Base-by-base conservation (phyloP, 2,113 vertebrate species). In the Myotis lucifugus region DNA sequence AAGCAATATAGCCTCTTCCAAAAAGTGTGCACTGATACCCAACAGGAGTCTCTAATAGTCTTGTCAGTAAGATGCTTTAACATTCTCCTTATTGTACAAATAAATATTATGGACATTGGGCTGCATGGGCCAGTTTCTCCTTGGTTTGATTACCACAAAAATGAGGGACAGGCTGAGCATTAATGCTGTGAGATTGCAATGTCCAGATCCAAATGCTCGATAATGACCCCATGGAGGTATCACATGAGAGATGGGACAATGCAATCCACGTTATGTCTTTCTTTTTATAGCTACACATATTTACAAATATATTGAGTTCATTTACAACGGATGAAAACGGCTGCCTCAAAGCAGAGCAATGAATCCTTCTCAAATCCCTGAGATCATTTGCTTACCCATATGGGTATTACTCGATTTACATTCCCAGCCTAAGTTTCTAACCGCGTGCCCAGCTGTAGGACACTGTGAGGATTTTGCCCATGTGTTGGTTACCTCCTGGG, bases 221-320 rank as follows among this genome's bases (percentile, higher is more conserved):
- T 74, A 13, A 23, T 90, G 32, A 70, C 29, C 8, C 46, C 14
- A 59, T 5, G 3, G 37, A 84, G 8, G 4, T 14, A 42, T 67
- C 50, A 14, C 7, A 18, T 52, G 56, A 48, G 42, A 21, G 18
- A 48, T 42, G 32, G 85, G 23, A 50, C n/a, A 40, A n/a, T 59
- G 8, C 21, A 6, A 19, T 8, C 9, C 4, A 9, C 23, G n/a
- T 18, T 25, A 12, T 19, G 23, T 48, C 37, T 73, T 90, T 70
- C 48, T 92, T 76, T 42, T 78, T 61, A 73, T 6, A 90, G 85
- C 40, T 73, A 87, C 32, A 64, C 29, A 18, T 91, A 87, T 64
- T 94, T 94, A 76, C 52, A 72, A 79, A 67, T 89, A 78, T 2
- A 42, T 37, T 66, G 69, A 83, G 32, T 86, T 96, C 29, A 91